Evolutionary conservation across 2,797 vertebrate genomes (phyloP).

Genomic region (Trichosurus vulpecula): DNA sequence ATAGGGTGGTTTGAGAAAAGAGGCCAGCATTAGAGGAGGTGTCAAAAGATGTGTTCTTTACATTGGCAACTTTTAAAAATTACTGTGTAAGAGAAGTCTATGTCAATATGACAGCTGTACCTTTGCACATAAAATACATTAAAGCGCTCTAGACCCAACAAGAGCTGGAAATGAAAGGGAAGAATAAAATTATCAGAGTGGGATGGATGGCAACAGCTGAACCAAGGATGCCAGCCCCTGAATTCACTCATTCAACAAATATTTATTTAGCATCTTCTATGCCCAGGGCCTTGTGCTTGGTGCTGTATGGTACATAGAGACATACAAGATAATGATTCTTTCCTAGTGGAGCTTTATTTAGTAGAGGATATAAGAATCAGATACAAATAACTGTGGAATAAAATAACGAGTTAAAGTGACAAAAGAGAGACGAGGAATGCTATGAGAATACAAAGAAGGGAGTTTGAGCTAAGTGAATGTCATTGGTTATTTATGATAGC

Average conservation of each 20-base stretch:
- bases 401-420: background rate
- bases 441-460: background rate
- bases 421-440: background rate
- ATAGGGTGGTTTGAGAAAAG: background rate
- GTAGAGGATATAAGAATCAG: background rate
- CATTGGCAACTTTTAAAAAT: background rate
- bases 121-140: background rate
- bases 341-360: background rate
- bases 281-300: background rate
- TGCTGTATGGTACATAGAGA: background rate
- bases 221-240: background rate
- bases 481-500: background rate
- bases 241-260: background rate
- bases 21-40: background rate
- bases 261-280: background rate
- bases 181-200: background rate
- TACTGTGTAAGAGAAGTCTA: background rate
- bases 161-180: background rate
- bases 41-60: background rate
- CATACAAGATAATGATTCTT: background rate
- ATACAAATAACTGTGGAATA: background rate
- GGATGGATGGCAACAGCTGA: background rate
- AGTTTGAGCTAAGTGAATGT: background rate
- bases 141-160: background rate
- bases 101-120: background rate